Base-by-base conservation (phyloP, 2,888 invertebrate species). In the Elmis aenea region DNA sequence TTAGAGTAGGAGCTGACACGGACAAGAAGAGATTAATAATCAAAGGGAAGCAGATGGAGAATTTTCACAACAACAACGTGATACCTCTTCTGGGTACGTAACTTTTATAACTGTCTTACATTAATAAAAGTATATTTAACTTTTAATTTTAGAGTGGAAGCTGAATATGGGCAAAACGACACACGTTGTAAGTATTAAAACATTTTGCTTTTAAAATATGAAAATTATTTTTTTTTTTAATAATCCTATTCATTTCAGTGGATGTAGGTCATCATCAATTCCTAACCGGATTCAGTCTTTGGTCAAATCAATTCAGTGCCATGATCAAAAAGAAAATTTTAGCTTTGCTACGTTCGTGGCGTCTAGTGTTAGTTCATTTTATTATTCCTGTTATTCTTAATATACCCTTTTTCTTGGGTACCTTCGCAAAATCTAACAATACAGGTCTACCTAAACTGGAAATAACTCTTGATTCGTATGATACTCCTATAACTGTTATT, bases 361-460 rank as follows among this genome's bases (percentile, higher is more conserved):
- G 80, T 26, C 60, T 87, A 4, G 68, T 77, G 11, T 12, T 76
- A 1, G 67, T 84, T 34, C 85, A 86, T 67, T 69, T 85, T 13
- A 41, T 79, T 1, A 75, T 88, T 30, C 87, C 90, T 0, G 66
- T 84, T 0, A 42, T 81, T 34, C 82, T 75, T 69, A 74, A 76
- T 48, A 68, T 72, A 8, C 59, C 81, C 20, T 75, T 82, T 0
- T 72, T 86, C 9, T 58, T 84, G 0, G 74, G 81, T 10, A 59
- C 74, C 1, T 67, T 73, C 41, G 70, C 71, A 5, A 64, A 70
- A 38, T 61, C 73, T 9, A 59, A 62, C 3, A 62, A 61, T 24
- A 58, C 62, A 0, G 70, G 73, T 26, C 67, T 83, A n/a, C 74
- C 76, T 0, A 60, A 76, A 0, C 65, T 82, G 30, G 58, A 64